Base-by-base conservation (phyloP, 2,888 invertebrate species). In the Chloroclystis v-ata region DNA sequence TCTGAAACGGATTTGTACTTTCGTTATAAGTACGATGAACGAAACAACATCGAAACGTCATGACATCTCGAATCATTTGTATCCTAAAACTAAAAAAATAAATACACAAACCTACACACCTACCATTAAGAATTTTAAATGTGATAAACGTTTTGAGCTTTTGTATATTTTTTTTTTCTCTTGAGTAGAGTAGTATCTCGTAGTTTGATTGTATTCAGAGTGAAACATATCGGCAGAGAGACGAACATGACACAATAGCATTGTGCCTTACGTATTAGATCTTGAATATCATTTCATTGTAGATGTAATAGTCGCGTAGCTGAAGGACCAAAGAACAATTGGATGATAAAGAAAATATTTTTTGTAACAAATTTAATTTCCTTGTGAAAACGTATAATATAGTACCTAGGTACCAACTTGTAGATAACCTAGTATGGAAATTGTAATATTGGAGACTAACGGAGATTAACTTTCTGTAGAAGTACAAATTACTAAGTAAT, bases 271-370 rank as follows among this genome's bases (percentile, higher is more conserved):
- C 57, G 54, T 57, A 66, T 69, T 76, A 33, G 32, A 33, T 33
- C 65, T 59, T 65, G 32, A 16, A 33, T 14, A 5, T 33, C 14
- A 33, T 33, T 16, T 33, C 63, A 56, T 44, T 43, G 69, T 67
- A 66, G 64, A 60, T 59, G 67, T 60, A 69, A 69, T 75, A 64
- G 64, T 49, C 37, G 37, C 56, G 73, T 78, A 82, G 80, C 65
- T 64, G 67, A 79, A 71, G 85, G 85, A 85, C 85, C 85, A 85
- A 84, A 70, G 59, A 61, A 66, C 68, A 72, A 69, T 78, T 80
- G 68, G 67, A 56, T 56, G 65, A 65, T 63, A 67, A 69, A 65
- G 63, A 75, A 71, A 70, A 80, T 83, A 84, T 85, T 82, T 85
- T 85, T 84, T 82, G 82, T 82, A 84, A 69, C 67, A 71, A 67